Percentiles rank a stretch among this genome's conserved stretches.
Evolutionary conservation across 2,113 vertebrate genomes (phyloP).

Genomic region (Myiozetetes cayanensis): DNA sequence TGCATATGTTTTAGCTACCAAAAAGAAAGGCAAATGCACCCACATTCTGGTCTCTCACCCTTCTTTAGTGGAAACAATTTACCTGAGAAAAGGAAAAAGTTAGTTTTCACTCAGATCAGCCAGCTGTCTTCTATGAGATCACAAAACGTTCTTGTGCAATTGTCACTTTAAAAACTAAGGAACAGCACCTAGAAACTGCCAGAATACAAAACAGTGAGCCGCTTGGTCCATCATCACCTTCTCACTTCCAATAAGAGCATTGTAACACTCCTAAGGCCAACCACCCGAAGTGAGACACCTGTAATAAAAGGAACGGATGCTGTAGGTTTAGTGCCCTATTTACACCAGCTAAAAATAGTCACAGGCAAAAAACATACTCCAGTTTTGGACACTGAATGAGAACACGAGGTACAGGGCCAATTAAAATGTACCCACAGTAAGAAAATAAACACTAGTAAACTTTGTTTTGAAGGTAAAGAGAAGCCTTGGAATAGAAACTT

Average conservation of each 20-base stretch:
- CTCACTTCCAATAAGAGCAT: not conserved
- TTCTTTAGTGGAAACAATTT: not conserved
- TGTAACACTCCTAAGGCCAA: not conserved
- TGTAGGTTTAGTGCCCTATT: not conserved
- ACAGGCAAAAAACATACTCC: not conserved
- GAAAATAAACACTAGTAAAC: not conserved
- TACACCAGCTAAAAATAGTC: not conserved
- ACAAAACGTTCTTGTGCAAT: not conserved
- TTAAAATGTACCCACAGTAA: not conserved
- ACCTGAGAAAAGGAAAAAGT: not conserved
- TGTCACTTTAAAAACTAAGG: not conserved
- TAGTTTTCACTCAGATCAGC: not conserved
- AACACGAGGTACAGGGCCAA: not conserved
- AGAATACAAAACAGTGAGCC: not conserved
- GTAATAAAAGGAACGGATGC: not conserved
- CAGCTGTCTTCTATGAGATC: not conserved
- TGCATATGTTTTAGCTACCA: not conserved
- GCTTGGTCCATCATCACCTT: not conserved
- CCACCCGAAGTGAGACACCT: not conserved
- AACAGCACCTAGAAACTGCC: not conserved
- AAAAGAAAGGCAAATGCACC: not conserved
- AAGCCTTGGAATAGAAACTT: not conserved
- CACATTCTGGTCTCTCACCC: rapidly evolving
- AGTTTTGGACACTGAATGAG: not conserved
- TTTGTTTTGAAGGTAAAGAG: not conserved